A percentile compares a stretch with the other conserved stretches of the same genome.
Evolutionary conservation across 2,797 vertebrate species (phyloP).

Genomic region (Selene dorsalis): DNA sequence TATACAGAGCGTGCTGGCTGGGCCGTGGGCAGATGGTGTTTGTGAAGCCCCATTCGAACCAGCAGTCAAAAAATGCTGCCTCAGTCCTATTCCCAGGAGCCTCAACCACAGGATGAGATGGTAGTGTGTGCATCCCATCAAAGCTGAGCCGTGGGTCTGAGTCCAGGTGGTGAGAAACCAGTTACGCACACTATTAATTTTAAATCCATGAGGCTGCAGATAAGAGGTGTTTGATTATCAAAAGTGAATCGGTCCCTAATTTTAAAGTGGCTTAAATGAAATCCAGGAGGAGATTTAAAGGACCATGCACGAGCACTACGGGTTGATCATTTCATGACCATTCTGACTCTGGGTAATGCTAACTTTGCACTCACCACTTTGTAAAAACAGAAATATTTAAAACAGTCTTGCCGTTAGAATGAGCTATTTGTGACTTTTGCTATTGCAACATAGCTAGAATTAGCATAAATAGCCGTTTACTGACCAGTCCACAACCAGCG

Average conservation of each 20-base stretch:
- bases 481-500: no score
- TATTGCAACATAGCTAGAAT: no score
- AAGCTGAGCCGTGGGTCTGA: neutral
- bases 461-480: no score
- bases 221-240: neutral
- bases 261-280: neutral
- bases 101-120: slow-evolving; percentile 11
- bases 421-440: no score
- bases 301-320: neutral
- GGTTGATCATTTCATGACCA: neutral
- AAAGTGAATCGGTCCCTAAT: neutral
- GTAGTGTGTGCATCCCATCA: slow-evolving; percentile 4
- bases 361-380: no score
- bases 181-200: neutral
- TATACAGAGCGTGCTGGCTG: slow-evolving; percentile 73
- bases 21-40: slow-evolving; percentile 81
- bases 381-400: no score
- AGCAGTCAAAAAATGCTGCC: slow-evolving; percentile 57
- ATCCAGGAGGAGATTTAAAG: neutral
- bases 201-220: neutral
- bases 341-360: neutral
- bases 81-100: slow-evolving; percentile 38
- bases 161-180: neutral
- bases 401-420: no score
- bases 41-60: slow-evolving; percentile 69